Evolutionary conservation across 2,888 invertebrate species (phyloP).

Genomic region (Plusia festucae): DNA sequence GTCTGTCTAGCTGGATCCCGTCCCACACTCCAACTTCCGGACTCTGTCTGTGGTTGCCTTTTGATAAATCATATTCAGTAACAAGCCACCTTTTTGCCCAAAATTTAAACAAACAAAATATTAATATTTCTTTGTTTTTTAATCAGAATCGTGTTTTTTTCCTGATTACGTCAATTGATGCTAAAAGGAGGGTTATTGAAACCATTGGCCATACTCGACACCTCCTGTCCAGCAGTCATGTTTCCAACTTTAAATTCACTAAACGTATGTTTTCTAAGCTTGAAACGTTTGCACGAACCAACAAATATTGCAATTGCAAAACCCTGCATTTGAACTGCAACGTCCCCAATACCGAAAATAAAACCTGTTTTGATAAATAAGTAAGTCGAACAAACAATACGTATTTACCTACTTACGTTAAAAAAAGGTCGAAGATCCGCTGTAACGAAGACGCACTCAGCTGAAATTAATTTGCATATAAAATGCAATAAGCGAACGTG

Average conservation of each 20-base stretch:
- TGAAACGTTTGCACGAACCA: background rate
- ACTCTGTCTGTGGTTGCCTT: slow-evolving; percentile 42
- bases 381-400: background rate
- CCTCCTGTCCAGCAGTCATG: too few species aligned
- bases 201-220: background rate
- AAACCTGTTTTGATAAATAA: slow-evolving; percentile 2
- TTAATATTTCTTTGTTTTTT: background rate
- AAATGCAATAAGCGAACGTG: slow-evolving; percentile 76
- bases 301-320: background rate
- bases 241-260: background rate
- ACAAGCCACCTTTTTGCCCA: background rate
- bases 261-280: background rate
- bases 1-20: slow-evolving; percentile 25
- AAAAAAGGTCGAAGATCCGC: slow-evolving; percentile 21
- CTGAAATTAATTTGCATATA: slow-evolving; percentile 75
- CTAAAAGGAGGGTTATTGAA: background rate
- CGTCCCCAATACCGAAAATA: background rate
- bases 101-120: too few species aligned
- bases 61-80: slow-evolving; percentile 35
- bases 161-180: background rate
- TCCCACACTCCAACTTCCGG: slow-evolving; percentile 52
- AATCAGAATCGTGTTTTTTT: background rate
- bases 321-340: background rate
- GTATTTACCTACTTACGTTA: slow-evolving; percentile 12
- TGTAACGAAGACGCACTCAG: slow-evolving; percentile 16